Conservation (phyloP, 2,113 vertebrate genomes). For the Rallus limicola region DNA sequence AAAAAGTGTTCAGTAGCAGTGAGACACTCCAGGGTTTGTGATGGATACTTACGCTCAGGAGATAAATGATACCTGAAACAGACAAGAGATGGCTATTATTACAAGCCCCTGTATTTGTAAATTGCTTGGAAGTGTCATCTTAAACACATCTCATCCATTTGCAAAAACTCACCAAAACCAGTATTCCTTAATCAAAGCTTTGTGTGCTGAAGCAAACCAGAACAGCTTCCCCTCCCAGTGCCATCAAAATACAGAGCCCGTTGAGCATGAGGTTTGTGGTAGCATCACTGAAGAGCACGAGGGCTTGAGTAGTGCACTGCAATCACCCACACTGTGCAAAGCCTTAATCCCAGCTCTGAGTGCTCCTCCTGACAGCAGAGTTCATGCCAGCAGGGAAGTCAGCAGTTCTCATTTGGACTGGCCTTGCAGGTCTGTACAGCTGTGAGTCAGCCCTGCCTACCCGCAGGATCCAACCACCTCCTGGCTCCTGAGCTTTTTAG, state of each 20-base stretch:
- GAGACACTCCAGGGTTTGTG: neutral
- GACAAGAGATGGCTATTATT: neutral
- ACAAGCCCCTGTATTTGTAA: neutral
- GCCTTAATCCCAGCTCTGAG: neutral
- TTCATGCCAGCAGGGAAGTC: neutral
- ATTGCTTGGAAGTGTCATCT: neutral
- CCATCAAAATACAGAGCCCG: neutral
- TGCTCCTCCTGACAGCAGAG: neutral
- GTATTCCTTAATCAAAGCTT: neutral
- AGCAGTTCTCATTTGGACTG: neutral
- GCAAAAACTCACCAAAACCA: neutral
- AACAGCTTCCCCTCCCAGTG: neutral
- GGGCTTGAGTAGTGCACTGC: too few species aligned
- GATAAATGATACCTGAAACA: neutral
- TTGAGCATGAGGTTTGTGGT: neutral
- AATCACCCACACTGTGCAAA: neutral
- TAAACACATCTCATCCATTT: neutral
- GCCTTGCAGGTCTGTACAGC: neutral
- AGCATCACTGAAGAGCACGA: neutral
- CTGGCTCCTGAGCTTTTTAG: neutral
- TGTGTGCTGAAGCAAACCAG: neutral
- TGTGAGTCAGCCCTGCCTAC: neutral
- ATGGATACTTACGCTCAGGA: neutral
- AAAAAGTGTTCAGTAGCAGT: neutral
- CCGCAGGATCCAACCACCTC: neutral